Base-by-base conservation (phyloP, 2,888 invertebrate genomes). In the Rhingia rostrata region DNA sequence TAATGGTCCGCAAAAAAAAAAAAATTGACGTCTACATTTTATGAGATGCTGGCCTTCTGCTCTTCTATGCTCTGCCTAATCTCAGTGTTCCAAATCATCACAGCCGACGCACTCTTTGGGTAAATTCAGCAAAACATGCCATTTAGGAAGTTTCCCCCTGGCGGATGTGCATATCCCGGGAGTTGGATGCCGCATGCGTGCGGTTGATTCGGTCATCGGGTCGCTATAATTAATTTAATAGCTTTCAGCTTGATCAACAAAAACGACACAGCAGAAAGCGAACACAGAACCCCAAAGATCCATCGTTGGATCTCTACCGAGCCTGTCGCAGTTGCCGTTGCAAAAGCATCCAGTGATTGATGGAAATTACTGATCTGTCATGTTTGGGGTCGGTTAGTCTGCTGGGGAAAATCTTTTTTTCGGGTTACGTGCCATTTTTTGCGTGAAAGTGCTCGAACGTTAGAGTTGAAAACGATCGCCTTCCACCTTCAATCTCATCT, bases 201-300 rank as follows among this genome's bases (percentile, higher is more conserved):
- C 60, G 14, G 80, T 75, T 75, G 80, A 84, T 84, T 80, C 60
- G 84, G 84, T 84, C 80, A 84, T 75, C 74, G 60, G 64, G 74
- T 70, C 70, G 84, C 64, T 84, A 75, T 84, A 74, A 84, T 84
- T 84, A 84, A 75, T 70, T 75, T 84, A 84, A 84, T 84, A 75
- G 84, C 84, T 80, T 80, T 84, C 80, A 80, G 37, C 49, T 75
- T 75, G 80, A 84, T 80, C 80, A 60, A 66, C 74, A 84, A 80
- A 84, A 84, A 80, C 69, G 80, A 66, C 79, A 80, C 63, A 60
- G 56, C 63, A 58, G 60, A 67, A 73, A 61, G 64, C 74, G 54
- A 60, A 43, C 77, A 69, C 49, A 63, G 69, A 69, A 75, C 43
- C 45, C 22, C 51, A 66, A 2, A 22, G 2, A 22, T 22, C 22